Evolutionary conservation across 23 tunicate genomes (phyloP).

Genomic region (Trididemnum nubilum): DNA sequence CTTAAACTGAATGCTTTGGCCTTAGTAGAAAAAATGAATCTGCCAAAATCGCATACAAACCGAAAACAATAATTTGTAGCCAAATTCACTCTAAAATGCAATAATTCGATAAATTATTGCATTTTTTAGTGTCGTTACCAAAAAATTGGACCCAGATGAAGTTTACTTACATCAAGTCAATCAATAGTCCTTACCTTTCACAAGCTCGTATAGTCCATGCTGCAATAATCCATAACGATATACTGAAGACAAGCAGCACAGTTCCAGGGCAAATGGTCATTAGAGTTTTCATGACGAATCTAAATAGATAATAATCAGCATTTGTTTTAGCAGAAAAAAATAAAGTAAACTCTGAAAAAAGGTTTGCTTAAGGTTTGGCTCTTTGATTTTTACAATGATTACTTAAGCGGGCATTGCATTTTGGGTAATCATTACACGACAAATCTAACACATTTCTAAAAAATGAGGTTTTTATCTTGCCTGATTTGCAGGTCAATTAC

Average conservation of each 20-base stretch:
- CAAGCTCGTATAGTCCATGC: slow-evolving; percentile 99
- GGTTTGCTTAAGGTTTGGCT: too few species aligned
- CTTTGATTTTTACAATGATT: too few species aligned
- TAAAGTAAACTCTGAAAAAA: too few species aligned
- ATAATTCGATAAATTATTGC: not conserved
- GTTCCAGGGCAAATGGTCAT: slow-evolving; percentile 99
- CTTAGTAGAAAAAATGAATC: not conserved
- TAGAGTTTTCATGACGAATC: slow-evolving; percentile 98
- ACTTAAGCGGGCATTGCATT: too few species aligned
- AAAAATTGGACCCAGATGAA: too few species aligned
- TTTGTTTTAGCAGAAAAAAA: not conserved
- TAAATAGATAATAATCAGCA: slow-evolving; percentile 24
- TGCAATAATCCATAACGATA: slow-evolving; percentile 97
- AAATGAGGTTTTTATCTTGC: too few species aligned
- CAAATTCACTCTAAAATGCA: not conserved
- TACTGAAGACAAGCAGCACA: slow-evolving; percentile 90
- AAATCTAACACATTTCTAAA: too few species aligned
- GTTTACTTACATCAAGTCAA: too few species aligned
- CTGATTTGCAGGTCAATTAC: too few species aligned
- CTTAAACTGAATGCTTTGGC: too few species aligned
- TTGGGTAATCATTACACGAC: too few species aligned
- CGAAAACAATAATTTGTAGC: not conserved
- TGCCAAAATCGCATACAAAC: not conserved
- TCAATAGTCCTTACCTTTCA: slow-evolving; percentile 70
- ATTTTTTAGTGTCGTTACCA: too few species aligned